Percentiles rank a stretch among this genome's conserved stretches.
Evolutionary conservation across 2,888 invertebrate species (phyloP).

Genomic region (Anarsia innoxiella): DNA sequence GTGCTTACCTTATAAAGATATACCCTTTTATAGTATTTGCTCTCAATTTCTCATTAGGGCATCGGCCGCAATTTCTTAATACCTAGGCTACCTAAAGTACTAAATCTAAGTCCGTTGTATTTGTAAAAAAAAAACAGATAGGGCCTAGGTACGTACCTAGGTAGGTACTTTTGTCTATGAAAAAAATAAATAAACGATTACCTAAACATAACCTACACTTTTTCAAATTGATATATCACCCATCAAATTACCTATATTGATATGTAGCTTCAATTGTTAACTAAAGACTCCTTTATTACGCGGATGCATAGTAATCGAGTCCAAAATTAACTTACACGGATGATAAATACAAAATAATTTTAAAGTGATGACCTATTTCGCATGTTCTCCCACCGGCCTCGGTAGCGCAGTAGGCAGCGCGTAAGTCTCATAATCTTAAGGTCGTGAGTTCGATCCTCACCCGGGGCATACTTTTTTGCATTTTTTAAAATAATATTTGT

Average conservation of each 20-base stretch:
- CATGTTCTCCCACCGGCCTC: constrained; percentile 60
- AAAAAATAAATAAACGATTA: background rate
- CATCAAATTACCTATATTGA: background rate
- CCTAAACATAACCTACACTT: background rate
- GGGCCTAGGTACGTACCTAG: too few relatives aligned
- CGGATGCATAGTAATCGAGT: background rate
- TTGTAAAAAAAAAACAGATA: too few relatives aligned
- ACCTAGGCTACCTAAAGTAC: too few relatives aligned
- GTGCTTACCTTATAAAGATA: too few relatives aligned
- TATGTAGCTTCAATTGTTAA: background rate
- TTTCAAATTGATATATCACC: background rate
- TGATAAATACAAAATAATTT: background rate
- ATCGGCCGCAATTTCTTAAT: too few relatives aligned
- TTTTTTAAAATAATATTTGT: constrained; percentile 10
- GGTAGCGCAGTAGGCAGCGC: constrained; percentile 92
- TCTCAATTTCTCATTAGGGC: too few relatives aligned
- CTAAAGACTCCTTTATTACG: background rate
- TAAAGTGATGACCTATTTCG: constrained; percentile 26
- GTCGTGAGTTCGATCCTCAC: constrained; percentile 97
- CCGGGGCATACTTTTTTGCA: constrained; percentile 78
- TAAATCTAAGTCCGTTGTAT: too few relatives aligned
- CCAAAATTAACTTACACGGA: background rate
- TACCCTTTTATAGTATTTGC: too few relatives aligned
- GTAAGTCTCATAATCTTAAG: constrained; percentile 95
- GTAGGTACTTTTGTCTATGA: too few relatives aligned